Conservation (phyloP, 2,888 invertebrate genomes). For the Anthrax anthrax region DNA sequence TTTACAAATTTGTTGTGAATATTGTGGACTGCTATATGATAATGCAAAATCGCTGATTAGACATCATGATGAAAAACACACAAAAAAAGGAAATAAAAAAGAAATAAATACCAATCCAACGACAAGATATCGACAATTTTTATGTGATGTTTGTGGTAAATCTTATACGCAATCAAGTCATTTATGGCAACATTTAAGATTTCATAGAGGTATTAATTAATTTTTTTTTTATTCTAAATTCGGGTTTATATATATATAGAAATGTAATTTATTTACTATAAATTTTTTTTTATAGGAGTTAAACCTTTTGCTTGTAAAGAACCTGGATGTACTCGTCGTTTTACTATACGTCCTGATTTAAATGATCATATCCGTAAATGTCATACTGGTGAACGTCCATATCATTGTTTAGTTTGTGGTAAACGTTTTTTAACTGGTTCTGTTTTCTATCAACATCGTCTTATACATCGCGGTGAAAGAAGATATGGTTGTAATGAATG, state of each 20-base stretch:
- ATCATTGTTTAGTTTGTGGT: slow-evolving; percentile 44
- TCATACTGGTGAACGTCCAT: slow-evolving; percentile 47
- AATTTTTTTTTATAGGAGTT: slow-evolving; percentile 33
- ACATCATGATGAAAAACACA: slow-evolving; percentile 43
- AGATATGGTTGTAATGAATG: slow-evolving; percentile 49
- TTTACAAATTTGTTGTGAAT: slow-evolving; percentile 27
- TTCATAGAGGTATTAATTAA: slow-evolving; percentile 40
- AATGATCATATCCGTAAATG: slow-evolving; percentile 50
- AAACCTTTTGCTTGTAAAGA: slow-evolving; percentile 47
- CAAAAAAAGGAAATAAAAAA: slow-evolving; percentile 35
- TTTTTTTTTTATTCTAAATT: neutral
- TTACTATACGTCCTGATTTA: slow-evolving; percentile 47
- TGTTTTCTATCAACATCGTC: slow-evolving; percentile 47
- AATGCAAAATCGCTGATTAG: slow-evolving; percentile 28
- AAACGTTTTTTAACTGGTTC: slow-evolving; percentile 48
- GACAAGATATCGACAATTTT: slow-evolving; percentile 33
- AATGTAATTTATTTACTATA: neutral
- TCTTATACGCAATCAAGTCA: slow-evolving; percentile 48
- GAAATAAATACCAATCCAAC: slow-evolving; percentile 10
- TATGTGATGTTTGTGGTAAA: slow-evolving; percentile 47
- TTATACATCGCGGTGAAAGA: slow-evolving; percentile 47
- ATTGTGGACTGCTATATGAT: slow-evolving; percentile 25
- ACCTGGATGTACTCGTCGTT: slow-evolving; percentile 44
- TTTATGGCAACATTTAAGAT: slow-evolving; percentile 49
- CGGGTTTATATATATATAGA: neutral